A percentile compares a stretch with the other conserved stretches of the same genome.
phyloP scores from a whole-genome alignment of 2,888 invertebrate species.

The Bugulina stolonifera region DNA sequence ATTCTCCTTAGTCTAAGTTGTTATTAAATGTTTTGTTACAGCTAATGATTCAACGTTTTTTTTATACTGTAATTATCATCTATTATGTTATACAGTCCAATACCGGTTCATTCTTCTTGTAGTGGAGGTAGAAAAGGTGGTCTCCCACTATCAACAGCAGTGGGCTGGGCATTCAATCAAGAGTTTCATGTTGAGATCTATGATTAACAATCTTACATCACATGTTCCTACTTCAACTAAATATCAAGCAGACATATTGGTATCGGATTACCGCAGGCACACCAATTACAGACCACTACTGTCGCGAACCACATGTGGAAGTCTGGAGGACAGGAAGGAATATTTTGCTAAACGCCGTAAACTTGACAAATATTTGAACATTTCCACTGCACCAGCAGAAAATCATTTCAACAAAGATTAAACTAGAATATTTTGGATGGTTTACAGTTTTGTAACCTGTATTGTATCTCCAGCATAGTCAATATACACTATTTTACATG shows the following conservation, averaged over 20 bases:
- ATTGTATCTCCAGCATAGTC: no score
- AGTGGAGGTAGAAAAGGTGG: conserved; percentile 55
- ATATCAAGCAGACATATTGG: conserved; percentile 60
- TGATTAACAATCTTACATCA: conserved; percentile 36
- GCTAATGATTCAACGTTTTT: no score
- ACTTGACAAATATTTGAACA: conserved; percentile 28
- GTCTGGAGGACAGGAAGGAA: conserved; percentile 72
- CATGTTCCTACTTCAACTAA: conserved; percentile 37
- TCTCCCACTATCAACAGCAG: conserved; percentile 65
- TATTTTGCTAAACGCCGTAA: conserved; percentile 62
- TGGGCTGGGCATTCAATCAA: conserved; percentile 71
- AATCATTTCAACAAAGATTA: no score
- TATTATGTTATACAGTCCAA: no score
- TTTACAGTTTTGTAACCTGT: no score
- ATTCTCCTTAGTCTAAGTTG: no score
- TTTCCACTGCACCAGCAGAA: no score
- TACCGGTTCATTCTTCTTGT: no score
- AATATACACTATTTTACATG: no score
- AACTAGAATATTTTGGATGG: no score
- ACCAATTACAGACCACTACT: conserved; percentile 69
- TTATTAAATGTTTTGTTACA: no score
- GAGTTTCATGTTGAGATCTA: conserved; percentile 53
- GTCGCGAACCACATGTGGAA: conserved; percentile 74
- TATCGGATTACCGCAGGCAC: conserved; percentile 62
- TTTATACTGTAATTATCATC: no score